Percentiles rank a stretch among this genome's conserved stretches.
Evolutionary conservation across 2,797 vertebrate species (phyloP).

Genomic region (Perdix hodgsoniae): DNA sequence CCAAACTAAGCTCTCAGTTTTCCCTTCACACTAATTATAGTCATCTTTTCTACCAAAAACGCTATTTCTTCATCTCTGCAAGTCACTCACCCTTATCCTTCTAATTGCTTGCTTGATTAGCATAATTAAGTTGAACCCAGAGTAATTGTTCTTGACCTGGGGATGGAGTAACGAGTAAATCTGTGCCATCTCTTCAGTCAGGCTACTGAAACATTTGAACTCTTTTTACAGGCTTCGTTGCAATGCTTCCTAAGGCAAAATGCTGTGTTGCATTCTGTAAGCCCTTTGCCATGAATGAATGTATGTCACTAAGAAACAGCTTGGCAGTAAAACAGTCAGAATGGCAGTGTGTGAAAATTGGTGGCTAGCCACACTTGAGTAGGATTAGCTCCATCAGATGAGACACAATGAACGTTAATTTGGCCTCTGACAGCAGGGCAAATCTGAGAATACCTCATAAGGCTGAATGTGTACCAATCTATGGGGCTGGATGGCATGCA

Average conservation of each 20-base stretch:
- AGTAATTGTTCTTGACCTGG: neutral
- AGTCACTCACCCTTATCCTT: neutral
- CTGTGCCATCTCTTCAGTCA: neutral
- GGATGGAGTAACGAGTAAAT: neutral
- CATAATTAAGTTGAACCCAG: neutral
- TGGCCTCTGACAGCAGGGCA: neutral
- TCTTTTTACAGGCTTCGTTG: neutral
- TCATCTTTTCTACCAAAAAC: neutral
- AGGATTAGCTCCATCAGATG: slow-evolving; percentile 1
- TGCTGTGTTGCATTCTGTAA: neutral
- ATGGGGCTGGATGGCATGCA: neutral
- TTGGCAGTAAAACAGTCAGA: slow-evolving; percentile 4
- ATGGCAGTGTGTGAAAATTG: neutral
- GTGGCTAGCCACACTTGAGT: neutral
- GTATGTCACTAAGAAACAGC: neutral
- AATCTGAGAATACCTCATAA: neutral
- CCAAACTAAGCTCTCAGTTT: neutral
- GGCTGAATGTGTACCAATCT: neutral
- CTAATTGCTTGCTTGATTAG: slow-evolving; percentile 10
- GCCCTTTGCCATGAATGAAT: neutral
- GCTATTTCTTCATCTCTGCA: neutral
- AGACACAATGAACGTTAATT: slow-evolving; percentile 37
- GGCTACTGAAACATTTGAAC: neutral
- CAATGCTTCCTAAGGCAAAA: neutral
- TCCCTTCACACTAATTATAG: neutral